Evolutionary conservation across 64 coral and sea anemone species (phyloP).

Genomic region (Montipora cactus): DNA sequence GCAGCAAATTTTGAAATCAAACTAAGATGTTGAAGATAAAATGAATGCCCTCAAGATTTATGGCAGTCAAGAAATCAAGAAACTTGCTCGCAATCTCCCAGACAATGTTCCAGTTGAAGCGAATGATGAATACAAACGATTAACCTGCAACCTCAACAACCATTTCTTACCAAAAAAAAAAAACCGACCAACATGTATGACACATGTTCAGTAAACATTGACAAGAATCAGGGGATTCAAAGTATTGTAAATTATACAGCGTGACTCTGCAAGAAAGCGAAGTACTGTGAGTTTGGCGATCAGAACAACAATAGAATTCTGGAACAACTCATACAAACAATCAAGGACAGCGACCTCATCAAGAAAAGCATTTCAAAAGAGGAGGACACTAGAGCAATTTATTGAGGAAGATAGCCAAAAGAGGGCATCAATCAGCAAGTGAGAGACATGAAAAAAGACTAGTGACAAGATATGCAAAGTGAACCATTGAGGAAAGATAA

Average conservation of each 20-base stretch:
- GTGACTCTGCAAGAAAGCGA: slow-evolving; percentile 34
- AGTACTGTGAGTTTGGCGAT: slow-evolving; percentile 38
- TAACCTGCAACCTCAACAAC: not conserved
- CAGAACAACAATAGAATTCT: slow-evolving; percentile 32
- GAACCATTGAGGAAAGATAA: too few relatives aligned
- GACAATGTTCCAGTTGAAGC: too few relatives aligned
- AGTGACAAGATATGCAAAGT: too few relatives aligned
- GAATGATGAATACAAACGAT: too few relatives aligned
- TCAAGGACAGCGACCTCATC: too few relatives aligned
- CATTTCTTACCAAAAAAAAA: not conserved
- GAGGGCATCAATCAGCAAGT: too few relatives aligned
- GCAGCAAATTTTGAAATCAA: slow-evolving; percentile 17
- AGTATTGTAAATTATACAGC: slow-evolving; percentile 23
- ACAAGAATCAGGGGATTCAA: not conserved
- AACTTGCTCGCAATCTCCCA: not conserved
- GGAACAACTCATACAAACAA: too few relatives aligned
- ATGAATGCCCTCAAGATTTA: slow-evolving; percentile 16
- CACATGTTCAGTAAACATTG: not conserved
- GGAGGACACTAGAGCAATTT: too few relatives aligned
- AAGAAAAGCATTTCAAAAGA: not conserved
- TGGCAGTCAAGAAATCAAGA: slow-evolving; percentile 25
- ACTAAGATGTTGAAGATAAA: not conserved
- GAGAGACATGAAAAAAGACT: too few relatives aligned
- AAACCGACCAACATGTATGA: not conserved
- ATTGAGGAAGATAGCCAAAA: not conserved